phyloP scores from a whole-genome alignment of 2,113 vertebrate genomes.

The Physeter macrocephalus region DNA sequence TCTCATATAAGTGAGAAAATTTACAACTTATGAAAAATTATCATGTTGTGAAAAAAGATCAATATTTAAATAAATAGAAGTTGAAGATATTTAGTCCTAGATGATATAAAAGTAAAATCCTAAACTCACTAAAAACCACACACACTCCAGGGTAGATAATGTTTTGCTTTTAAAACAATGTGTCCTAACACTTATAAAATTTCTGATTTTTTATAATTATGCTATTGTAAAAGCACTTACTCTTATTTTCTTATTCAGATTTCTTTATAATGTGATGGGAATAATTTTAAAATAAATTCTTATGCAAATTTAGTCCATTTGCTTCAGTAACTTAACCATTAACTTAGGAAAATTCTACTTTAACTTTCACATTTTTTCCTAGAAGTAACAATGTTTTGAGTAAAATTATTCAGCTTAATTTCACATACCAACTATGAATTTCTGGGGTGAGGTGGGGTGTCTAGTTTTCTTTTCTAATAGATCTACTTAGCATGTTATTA shows the following conservation, averaged over 20 bases:
- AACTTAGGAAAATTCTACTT: slow-evolving; percentile 1
- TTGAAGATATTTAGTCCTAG: neutral
- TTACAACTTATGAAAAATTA: neutral
- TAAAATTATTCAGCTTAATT: neutral
- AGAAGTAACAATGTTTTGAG: neutral
- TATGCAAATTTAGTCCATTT: neutral
- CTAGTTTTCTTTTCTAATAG: neutral
- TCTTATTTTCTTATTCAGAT: neutral
- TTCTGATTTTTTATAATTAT: neutral
- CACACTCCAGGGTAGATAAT: neutral
- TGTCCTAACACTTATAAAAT: neutral
- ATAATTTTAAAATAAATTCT: neutral
- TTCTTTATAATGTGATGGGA: neutral
- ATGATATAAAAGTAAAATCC: neutral
- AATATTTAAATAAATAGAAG: neutral
- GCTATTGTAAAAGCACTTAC: neutral
- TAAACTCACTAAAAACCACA: neutral
- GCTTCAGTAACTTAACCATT: neutral
- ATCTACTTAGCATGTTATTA: neutral
- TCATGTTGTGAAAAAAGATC: neutral
- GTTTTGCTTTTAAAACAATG: neutral
- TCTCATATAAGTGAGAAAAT: neutral
- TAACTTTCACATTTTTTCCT: neutral
- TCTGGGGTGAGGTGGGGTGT: neutral
- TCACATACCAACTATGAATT: neutral